A percentile compares a stretch with the other conserved stretches of the same genome.
Conservation (phyloP, 2,888 invertebrate species). For the Xanthia togata region DNA sequence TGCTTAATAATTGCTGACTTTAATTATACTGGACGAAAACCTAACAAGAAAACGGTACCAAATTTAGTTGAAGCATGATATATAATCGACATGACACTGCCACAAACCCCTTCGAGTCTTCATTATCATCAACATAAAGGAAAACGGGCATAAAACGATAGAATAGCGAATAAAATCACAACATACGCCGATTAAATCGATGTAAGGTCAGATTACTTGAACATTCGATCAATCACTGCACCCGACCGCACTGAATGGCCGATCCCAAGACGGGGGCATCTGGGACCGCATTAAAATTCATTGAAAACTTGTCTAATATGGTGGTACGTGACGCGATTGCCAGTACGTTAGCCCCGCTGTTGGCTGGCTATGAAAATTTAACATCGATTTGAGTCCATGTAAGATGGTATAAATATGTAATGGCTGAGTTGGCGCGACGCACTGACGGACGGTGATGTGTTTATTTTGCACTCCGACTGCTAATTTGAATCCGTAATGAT, state of each 20-base stretch:
- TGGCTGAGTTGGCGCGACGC: conserved; percentile 55
- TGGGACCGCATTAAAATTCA: conserved; percentile 80
- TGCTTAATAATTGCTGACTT: conserved; percentile 31
- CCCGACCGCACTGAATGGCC: conserved; percentile 53
- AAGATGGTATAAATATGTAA: conserved; percentile 77
- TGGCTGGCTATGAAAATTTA: conserved; percentile 74
- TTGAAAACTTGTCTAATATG: conserved; percentile 82
- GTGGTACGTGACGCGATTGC: conserved; percentile 76
- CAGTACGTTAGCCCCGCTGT: conserved; percentile 64
- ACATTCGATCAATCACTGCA: conserved; percentile 66
- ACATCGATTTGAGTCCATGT: conserved; percentile 73
- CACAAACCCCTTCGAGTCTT: conserved; percentile 1
- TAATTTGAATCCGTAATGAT: conserved; percentile 58
- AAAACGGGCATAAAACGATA: conserved; percentile 27
- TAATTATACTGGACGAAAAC: conserved; percentile 25
- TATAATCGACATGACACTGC: not conserved
- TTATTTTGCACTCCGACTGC: conserved; percentile 64
- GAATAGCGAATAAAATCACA: conserved; percentile 45
- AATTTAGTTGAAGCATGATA: not conserved
- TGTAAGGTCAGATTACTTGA: conserved; percentile 57
- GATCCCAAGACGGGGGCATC: conserved; percentile 54
- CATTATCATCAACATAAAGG: conserved; percentile 40
- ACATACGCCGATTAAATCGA: conserved; percentile 48
- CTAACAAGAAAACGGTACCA: not conserved
- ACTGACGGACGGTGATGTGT: conserved; percentile 63